phyloP scores from a whole-genome alignment of 2,888 invertebrate genomes.

The Hoplodrina ambigua region DNA sequence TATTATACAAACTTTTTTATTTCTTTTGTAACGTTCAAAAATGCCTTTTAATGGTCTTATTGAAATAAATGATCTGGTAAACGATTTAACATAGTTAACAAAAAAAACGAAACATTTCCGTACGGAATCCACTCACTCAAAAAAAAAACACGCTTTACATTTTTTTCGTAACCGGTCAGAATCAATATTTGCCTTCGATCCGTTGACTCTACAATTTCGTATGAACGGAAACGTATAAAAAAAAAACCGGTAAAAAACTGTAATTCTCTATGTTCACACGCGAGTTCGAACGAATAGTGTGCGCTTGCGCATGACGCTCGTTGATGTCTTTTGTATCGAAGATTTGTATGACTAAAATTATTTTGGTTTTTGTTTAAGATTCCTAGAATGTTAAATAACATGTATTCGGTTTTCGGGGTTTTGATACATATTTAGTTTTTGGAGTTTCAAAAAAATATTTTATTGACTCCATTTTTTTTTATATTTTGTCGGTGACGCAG shows the following conservation, averaged over 20 bases:
- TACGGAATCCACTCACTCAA: conserved; percentile 49
- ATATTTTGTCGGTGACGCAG: no score
- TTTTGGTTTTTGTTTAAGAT: conserved; percentile 8
- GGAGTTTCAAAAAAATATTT: no score
- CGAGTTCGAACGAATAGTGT: conserved; percentile 36
- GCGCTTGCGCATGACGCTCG: conserved; percentile 62
- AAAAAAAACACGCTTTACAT: conserved; percentile 24
- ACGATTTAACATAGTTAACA: no score
- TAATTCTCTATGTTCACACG: conserved; percentile 62
- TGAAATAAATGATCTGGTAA: no score
- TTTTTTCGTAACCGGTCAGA: conserved; percentile 61
- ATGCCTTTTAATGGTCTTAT: no score
- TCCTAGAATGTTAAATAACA: neutral
- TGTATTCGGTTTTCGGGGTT: no score
- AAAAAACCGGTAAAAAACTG: conserved; percentile 63
- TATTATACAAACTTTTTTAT: no score
- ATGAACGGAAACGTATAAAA: conserved; percentile 63
- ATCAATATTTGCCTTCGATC: conserved; percentile 79
- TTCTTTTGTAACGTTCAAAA: no score
- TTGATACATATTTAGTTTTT: no score
- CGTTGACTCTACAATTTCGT: conserved; percentile 73
- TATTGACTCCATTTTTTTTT: no score
- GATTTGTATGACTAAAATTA: conserved; percentile 2
- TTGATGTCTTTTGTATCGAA: conserved; percentile 78
- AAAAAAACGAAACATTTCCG: neutral